Evolutionary conservation across 2,797 vertebrate genomes (phyloP), one percentile per base, ranked within the genome.

Genomic region (Gila robusta): DNA sequence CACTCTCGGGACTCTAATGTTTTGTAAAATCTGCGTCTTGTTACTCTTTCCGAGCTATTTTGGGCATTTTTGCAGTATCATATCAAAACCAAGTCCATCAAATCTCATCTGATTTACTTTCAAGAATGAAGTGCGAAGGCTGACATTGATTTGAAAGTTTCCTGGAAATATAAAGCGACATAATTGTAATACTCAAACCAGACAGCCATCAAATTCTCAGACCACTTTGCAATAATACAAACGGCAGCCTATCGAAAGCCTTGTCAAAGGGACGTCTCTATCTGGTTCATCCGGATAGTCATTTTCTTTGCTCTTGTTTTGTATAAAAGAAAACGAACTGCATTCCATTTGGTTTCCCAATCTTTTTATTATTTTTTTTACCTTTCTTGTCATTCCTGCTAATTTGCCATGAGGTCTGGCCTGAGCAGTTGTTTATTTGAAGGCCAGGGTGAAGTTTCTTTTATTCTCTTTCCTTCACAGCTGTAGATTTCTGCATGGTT

Each of bases 401-500:
- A 81, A 82, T 92, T 93, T 87, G 81, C 89, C 87, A 79, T 86
- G 82, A 81, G 88, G 72, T 82, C 89, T 79, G 84, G 92, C 91
- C 92, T 84, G 56, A 90, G 83, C 85, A 32, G 49, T 84, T 85
- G 87, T 94, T 94, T 91, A 89, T 94, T 91, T 90, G 82, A 90
- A 79, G 91, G 91, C 90, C 93, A 82, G 82, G 89, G 89, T 86
- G 14, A 87, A 84, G 69, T 84, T 87, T 77, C 76, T 88, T 77
- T 89, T 86, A 70, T 90, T 86, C 92, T 89, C 90, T 90, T 69
- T 64, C 56, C 81, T 71, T 87, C 89, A 87, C 90, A 87, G 89
- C 86, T 88, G 91, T 89, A 87, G 89, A 89, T 88, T 89, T 93
- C 93, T 94, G 95, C 94, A 95, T 94, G 94, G 93, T 93, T 93